phyloP scores from a whole-genome alignment of 2,113 vertebrate genomes.

The Petrocephalus zakoni region DNA sequence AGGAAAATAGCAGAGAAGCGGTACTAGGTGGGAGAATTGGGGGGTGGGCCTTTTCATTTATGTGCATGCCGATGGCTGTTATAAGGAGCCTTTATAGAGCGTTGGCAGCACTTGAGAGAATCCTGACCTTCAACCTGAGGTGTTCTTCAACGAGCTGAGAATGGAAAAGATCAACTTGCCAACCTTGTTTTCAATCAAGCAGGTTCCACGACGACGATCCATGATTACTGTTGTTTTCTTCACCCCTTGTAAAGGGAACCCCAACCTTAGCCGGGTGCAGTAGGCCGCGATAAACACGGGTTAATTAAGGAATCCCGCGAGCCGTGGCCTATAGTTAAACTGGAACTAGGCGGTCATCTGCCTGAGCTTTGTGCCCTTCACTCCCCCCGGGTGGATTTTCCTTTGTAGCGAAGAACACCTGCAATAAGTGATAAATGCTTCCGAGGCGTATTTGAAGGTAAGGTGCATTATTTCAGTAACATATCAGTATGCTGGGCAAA shows the following conservation, averaged over 20 bases:
- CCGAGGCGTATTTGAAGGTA: background rate
- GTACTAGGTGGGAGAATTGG: background rate
- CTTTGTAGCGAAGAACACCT: background rate
- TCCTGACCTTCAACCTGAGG: background rate
- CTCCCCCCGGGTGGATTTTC: background rate
- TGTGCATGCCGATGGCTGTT: background rate
- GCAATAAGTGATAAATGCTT: background rate
- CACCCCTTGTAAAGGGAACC: background rate
- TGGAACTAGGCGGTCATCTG: background rate
- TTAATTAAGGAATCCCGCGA: slow-evolving; percentile 1
- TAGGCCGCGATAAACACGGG: background rate
- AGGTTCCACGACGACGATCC: background rate
- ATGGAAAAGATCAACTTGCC: background rate
- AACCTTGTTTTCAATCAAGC: background rate
- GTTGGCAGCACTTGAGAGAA: background rate
- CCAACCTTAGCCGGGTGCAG: background rate
- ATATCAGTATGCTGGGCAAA: background rate
- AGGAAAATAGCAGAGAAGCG: background rate
- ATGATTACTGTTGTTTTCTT: background rate
- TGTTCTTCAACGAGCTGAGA: background rate
- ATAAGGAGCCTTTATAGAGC: background rate
- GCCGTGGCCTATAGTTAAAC: background rate
- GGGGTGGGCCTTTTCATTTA: background rate
- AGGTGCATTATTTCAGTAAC: background rate
- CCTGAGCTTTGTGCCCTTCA: background rate